A percentile compares a stretch with the other conserved stretches of the same genome.
phyloP scores from a whole-genome alignment of 1,140 invertebrate species.

The Doryteuthis pealeii region DNA sequence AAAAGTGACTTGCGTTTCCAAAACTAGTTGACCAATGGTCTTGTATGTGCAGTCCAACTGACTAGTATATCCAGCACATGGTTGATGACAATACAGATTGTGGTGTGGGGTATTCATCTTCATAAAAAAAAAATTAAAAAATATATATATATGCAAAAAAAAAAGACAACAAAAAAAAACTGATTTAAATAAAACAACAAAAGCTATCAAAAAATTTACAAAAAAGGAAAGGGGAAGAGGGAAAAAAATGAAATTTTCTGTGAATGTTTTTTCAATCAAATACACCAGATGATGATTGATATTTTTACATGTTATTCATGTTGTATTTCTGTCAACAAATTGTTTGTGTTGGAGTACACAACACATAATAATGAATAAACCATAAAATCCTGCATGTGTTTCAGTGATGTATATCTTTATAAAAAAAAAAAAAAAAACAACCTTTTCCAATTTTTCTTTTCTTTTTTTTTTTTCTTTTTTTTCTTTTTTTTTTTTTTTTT shows the following conservation, averaged over 20 bases:
- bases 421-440: too few species aligned
- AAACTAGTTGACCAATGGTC: neutral
- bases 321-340: neutral
- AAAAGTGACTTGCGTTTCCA: neutral
- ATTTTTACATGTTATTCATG: conserved; percentile 9
- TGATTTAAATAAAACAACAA: neutral
- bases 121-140: neutral
- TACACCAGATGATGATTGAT: neutral
- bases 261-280: too few species aligned
- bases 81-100: neutral
- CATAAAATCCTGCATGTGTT: too few species aligned
- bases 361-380: too few species aligned
- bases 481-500: too few species aligned
- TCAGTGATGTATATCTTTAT: too few species aligned
- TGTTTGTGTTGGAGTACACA: neutral
- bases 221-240: neutral
- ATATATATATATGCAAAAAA: neutral
- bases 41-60: neutral
- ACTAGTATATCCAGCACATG: neutral
- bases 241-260: too few species aligned
- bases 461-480: too few species aligned
- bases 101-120: conserved; percentile 2
- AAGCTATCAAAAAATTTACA: neutral
- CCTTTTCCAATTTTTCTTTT: too few species aligned
- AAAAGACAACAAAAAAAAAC: neutral